A percentile compares a stretch with the other conserved stretches of the same genome.
Conservation (phyloP, 2,113 vertebrate species). For the Origma solitaria region DNA sequence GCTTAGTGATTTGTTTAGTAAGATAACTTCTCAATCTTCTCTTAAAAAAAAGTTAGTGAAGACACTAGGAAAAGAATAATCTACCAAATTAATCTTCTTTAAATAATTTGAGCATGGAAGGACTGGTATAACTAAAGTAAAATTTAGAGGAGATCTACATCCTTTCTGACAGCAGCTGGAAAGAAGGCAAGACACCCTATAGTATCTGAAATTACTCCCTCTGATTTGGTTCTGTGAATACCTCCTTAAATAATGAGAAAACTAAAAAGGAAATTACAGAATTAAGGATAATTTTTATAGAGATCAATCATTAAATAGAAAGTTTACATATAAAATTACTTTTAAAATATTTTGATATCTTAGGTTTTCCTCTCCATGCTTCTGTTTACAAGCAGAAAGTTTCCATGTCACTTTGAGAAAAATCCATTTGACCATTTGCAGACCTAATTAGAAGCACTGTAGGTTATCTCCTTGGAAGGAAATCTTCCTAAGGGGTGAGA, state of each 20-base stretch:
- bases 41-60: conserved; percentile 27
- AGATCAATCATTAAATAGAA: background rate
- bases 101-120: conserved; percentile 40
- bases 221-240: background rate
- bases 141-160: background rate
- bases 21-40: conserved; percentile 15
- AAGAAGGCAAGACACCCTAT: background rate
- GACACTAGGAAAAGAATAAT: conserved; percentile 34
- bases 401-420: background rate
- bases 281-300: background rate
- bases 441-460: conserved; percentile 63
- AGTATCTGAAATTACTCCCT: background rate
- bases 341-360: background rate
- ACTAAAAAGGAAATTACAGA: background rate
- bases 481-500: conserved; percentile 65
- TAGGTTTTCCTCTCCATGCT: background rate
- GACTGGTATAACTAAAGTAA: background rate
- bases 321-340: background rate
- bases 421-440: conserved; percentile 47
- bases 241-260: background rate
- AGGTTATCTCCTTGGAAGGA: conserved; percentile 56
- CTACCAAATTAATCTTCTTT: conserved; percentile 17
- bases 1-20: conserved; percentile 14
- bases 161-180: background rate
- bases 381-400: background rate